Base-by-base conservation (phyloP, 2,797 vertebrate genomes). In the Amblyopsis hoosieri region DNA sequence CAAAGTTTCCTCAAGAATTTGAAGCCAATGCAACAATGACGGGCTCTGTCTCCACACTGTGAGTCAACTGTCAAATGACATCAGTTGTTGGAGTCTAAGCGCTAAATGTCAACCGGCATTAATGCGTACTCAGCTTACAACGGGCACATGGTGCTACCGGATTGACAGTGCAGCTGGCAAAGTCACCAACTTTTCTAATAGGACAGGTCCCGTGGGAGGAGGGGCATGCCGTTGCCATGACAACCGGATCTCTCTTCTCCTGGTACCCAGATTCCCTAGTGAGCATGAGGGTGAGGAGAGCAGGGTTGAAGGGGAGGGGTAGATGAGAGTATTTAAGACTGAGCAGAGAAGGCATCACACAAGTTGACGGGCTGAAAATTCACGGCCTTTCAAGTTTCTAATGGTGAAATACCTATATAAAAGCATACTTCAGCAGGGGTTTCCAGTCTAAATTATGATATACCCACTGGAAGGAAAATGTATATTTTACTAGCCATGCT, bases 361-460 rank as follows among this genome's bases (percentile, higher is more conserved):
- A 89, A 88, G 88, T 88, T 82, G 86, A 87, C 60, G 79, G 78
- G 79, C 84, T 86, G 33, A 59, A 82, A 84, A 83, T 85, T 85
- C 76, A 82, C 85, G 79, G 81, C 67, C 88, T 89, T 91, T 90
- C 77, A 90, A 88, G 85, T 82, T 85, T 81, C 80, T 81, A 85
- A 80, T 82, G 82, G 73, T 80, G 76, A 84, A 77, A 74, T 45
- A 80, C 78, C 79, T 81, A 77, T 81, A 77, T 84, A 13, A 19
- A 81, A 83, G 68, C 47, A 37, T 76, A 69, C 62, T 76, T 84
- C 87, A 69, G 78, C 50, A 9, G 84, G 80, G 84, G 67, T 68
- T 86, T 83, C 80, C 77, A 72, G 78, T 83, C 78, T 65, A 71
- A 70, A 83, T 75, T 2, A 71, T 75, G 67, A 55, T 52, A 54